A percentile compares a stretch with the other conserved stretches of the same genome.
These are phyloP conservation scores for Halichoeres trimaculatus DNA, from an alignment of 2,113 vertebrate genomes.

Conservation along the genomic window DNA sequence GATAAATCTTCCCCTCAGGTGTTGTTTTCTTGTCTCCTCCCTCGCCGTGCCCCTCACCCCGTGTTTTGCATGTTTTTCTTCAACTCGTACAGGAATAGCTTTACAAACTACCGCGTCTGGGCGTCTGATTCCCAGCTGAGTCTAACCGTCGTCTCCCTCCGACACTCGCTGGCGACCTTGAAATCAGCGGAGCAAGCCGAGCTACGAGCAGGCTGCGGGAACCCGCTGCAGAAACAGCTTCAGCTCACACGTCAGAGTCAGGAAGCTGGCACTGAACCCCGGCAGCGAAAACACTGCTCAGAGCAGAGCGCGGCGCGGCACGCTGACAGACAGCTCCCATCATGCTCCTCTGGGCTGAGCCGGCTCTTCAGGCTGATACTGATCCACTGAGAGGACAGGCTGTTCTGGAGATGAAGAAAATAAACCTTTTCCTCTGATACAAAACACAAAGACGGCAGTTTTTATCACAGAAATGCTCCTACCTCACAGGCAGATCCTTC, in stretches of 20 bases:
- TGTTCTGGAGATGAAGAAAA: too few relatives aligned
- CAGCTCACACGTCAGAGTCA: conserved; percentile 5
- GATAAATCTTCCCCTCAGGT: not conserved
- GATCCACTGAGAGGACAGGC: too few relatives aligned
- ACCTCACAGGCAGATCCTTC: too few relatives aligned
- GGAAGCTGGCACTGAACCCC: conserved; percentile 19
- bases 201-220: conserved; percentile 4
- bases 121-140: conserved; percentile 35
- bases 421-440: too few relatives aligned
- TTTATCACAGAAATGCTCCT: too few relatives aligned
- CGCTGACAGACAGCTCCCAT: conserved; percentile 1
- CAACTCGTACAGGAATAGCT: not conserved
- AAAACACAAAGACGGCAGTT: too few relatives aligned
- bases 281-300: conserved; percentile 9
- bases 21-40: not conserved
- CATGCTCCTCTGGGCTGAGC: not conserved
- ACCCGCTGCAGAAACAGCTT: not conserved
- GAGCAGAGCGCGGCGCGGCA: conserved; percentile 27
- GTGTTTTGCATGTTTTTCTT: not conserved
- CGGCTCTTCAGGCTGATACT: too few relatives aligned
- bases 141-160: conserved; percentile 26
- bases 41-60: not conserved
- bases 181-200: conserved; percentile 13
- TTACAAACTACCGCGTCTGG: not conserved
- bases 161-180: not conserved